phyloP scores from a whole-genome alignment of 2,113 vertebrate genomes.

The Sander lucioperca region DNA sequence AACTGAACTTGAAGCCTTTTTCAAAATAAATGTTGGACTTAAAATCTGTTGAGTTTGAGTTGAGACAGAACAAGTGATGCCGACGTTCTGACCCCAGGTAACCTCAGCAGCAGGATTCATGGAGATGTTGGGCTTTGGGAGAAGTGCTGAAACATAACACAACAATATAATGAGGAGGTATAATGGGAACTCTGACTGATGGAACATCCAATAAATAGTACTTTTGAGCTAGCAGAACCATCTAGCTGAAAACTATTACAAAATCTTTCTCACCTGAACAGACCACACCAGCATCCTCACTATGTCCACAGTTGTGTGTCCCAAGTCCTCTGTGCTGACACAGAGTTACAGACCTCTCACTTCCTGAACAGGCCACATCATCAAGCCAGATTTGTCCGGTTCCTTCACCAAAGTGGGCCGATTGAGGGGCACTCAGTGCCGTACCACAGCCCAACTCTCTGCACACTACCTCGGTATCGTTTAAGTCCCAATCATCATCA shows the following conservation, averaged over 20 bases:
- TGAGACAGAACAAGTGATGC: no score
- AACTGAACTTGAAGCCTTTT: neutral
- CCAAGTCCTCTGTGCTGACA: neutral
- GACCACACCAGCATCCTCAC: neutral
- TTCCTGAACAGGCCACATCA: conserved; percentile 18
- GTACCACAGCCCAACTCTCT: conserved; percentile 30
- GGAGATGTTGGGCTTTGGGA: no score
- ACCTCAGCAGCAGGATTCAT: no score
- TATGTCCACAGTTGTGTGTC: neutral
- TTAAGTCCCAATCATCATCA: neutral
- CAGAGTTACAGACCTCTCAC: conserved; percentile 12
- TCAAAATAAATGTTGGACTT: neutral
- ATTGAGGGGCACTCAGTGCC: fast-evolving
- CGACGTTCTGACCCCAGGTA: no score
- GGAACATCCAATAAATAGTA: no score
- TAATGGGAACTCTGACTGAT: no score
- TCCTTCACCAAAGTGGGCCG: neutral
- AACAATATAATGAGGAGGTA: no score
- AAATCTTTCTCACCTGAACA: neutral
- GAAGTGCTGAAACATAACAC: no score
- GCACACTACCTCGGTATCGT: conserved; percentile 30
- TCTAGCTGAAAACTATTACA: no score
- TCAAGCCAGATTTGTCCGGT: neutral
- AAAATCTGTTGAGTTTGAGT: neutral
- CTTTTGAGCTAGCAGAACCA: no score